Evolutionary conservation across 2,113 vertebrate genomes (phyloP).

Genomic region (Pagrus major): DNA sequence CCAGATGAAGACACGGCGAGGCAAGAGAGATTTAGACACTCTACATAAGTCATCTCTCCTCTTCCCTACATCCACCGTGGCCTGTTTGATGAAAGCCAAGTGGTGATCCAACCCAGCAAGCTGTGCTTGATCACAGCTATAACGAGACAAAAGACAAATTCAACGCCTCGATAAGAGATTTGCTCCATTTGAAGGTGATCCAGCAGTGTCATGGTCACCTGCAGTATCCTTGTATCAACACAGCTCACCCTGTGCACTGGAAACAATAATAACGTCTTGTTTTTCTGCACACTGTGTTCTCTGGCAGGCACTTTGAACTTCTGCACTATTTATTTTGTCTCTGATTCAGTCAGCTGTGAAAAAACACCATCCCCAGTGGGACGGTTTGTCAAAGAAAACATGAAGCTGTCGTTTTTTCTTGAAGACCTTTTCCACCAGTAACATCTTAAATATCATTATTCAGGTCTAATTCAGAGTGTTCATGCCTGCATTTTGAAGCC

Average conservation of each 20-base stretch:
- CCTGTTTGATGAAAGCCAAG: conserved; percentile 7
- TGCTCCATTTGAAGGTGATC: conserved; percentile 52
- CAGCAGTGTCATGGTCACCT: conserved; percentile 54
- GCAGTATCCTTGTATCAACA: conserved; percentile 47
- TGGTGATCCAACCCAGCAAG: neutral
- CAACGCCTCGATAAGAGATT: conserved; percentile 22
- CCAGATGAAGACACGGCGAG: conserved; percentile 6
- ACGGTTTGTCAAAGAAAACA: conserved; percentile 51
- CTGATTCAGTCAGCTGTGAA: conserved; percentile 50
- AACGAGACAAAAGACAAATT: conserved; percentile 44
- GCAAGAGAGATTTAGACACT: neutral
- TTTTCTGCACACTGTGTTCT: conserved; percentile 46
- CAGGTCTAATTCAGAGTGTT: neutral
- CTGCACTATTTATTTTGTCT: conserved; percentile 63
- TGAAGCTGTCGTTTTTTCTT: conserved; percentile 2
- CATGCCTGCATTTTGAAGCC: neutral
- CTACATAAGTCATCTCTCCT: neutral
- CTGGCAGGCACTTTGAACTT: conserved; percentile 51
- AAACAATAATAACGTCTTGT: conserved; percentile 64
- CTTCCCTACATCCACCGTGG: neutral
- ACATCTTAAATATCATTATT: neutral
- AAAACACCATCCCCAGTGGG: conserved; percentile 46
- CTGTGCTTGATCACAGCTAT: conserved; percentile 11
- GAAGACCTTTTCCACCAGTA: neutral
- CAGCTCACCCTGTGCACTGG: conserved; percentile 45